Base-by-base conservation (phyloP, 2,797 vertebrate genomes). In the Sebastes iracundus region DNA sequence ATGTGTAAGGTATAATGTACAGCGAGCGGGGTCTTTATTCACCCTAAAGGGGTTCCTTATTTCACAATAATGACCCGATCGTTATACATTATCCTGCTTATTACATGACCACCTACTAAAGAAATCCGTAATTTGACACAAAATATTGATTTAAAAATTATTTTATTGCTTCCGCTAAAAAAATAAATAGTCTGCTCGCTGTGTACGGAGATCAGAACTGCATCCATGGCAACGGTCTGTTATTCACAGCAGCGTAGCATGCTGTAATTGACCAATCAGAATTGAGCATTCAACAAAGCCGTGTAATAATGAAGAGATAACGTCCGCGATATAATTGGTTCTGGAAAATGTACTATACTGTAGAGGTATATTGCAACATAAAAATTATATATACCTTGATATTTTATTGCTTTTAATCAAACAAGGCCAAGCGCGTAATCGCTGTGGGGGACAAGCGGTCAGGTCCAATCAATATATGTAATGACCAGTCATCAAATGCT, bases 51-150 rank as follows among this genome's bases (percentile, higher is more conserved):
- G 42, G 42, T 46, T 46, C 42, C 0, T 46, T 46, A 46, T 46
- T 18, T 46, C 42, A 46, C 42, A 46, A 46, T 20, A 4, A 46
- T 7, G 42, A 46, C 42, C 42, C 7, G 0, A 20, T 46, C 16
- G 0, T 46, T 46, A 1, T 20, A 46, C 42, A 46, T 46, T 46
- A 46, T 46, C 42, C 42, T 46, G 42, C 42, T 46, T 46, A 46
- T 46, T 46, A 46, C 42, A 46, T 46, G 42, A 46, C 16, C 42
- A 46, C 0, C 0, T 18, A 0, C 42, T 46, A 46, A 20, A 46
- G 16, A 18, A 46, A 46, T 46, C 7, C 1, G 16, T 18, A 46
- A 46, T 46, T 46, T 46, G 0, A 46, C 42, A 46, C 6, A 46
- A 46, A 46, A 46, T 46, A 20, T 46, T 18, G 3, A 46, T 46